Evolutionary conservation across 2,113 vertebrate species (phyloP), one percentile per base, ranked within the genome.

Genomic region (Malaclemys terrapin): DNA sequence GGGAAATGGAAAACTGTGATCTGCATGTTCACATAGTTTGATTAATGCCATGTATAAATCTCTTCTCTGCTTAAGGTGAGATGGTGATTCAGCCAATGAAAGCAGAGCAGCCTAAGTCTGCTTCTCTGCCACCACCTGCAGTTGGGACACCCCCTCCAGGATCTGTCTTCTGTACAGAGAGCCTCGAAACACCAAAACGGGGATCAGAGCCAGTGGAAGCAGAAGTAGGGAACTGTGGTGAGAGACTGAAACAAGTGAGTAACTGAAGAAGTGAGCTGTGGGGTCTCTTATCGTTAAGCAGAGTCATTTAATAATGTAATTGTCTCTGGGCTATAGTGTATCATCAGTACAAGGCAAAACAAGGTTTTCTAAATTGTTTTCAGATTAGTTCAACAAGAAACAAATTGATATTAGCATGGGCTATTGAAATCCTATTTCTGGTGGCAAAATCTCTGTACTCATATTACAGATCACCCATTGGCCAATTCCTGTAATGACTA

Each of bases 181-280:
- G 4, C 56, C 82, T 38, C 24, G 1, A 75, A 57, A 4, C n/a
- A 69, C 72, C 85, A 11, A 65, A 80, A 62, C 88, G 94, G 78
- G 82, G 90, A n/a, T 13, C 45, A 1, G 87, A 88, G n/a, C 19
- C 88, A 49, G 81, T 79, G 50, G 96, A 96, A 82, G 50, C 56
- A 53, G 78, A 85, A 75, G 57, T 65, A 38, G 83, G 76, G 62
- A 80, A 72, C 84, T 29, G 75, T 47, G 5, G 35, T 62, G 93
- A 91, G 85, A 92, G 86, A 54, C 25, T 98, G 80, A 95, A 97
- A 88, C 93, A 97, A 93, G 98, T 98, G 85, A 97, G 97, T 87
- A 25, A 17, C 24, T 90, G 78, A 84, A 78, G 5, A 14, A 80
- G 56, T 0, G 0, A 12, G 50, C 38, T 75, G 16, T 5, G 80